phyloP scores from a whole-genome alignment of 1,140 invertebrate genomes.

The Anastatus disparis region DNA sequence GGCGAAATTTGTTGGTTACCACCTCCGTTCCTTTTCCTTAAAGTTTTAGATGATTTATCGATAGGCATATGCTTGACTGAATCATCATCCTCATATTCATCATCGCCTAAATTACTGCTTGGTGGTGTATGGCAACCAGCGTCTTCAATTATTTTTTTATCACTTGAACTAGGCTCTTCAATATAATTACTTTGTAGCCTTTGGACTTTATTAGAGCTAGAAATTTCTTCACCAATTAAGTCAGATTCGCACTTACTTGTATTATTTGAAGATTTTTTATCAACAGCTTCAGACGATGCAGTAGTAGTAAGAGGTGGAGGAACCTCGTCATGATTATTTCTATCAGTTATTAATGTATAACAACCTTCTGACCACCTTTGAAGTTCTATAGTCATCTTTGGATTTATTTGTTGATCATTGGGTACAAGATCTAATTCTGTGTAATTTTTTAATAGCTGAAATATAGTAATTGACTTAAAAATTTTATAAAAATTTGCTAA shows the following conservation, averaged over 20 bases:
- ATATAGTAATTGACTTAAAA: constrained; percentile 68
- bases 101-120: constrained; percentile 24
- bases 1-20: constrained; percentile 13
- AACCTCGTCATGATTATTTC: constrained; percentile 27
- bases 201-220: neutral
- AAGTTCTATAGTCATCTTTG: constrained; percentile 70
- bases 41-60: constrained; percentile 9
- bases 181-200: neutral
- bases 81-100: constrained; percentile 29
- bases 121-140: constrained; percentile 22
- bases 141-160: constrained; percentile 7
- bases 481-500: constrained; percentile 64
- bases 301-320: too few relatives aligned
- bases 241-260: neutral
- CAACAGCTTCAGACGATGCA: too few relatives aligned
- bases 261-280: neutral
- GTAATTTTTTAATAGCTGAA: constrained; percentile 71
- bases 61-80: constrained; percentile 13
- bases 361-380: constrained; percentile 75
- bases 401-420: constrained; percentile 43
- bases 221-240: neutral
- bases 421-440: constrained; percentile 72
- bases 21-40: constrained; percentile 14
- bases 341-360: constrained; percentile 69
- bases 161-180: neutral